Evolutionary conservation across 1,140 invertebrate genomes (phyloP).

Genomic region (Drosophila seguyi): DNA sequence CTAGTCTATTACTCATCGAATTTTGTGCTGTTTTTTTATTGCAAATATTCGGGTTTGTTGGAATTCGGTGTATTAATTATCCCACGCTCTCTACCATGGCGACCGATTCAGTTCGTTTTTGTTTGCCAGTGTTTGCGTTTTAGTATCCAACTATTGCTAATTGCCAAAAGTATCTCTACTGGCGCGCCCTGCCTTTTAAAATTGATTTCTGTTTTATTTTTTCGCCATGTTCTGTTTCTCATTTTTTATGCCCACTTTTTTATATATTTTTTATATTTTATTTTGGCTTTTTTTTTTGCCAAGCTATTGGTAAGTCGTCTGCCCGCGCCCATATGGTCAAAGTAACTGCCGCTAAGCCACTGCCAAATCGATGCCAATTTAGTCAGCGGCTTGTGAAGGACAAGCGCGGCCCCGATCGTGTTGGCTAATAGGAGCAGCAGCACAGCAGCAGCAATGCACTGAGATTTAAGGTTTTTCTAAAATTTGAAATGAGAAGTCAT

Average conservation of each 20-base stretch:
- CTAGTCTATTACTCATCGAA: conserved; percentile 33
- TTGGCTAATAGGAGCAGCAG: conserved; percentile 65
- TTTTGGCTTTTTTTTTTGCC: conserved; percentile 30
- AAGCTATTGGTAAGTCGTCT: conserved; percentile 67
- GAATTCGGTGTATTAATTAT: conserved; percentile 52
- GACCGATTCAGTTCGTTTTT: conserved; percentile 26
- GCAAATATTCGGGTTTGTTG: conserved; percentile 39
- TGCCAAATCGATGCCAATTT: conserved; percentile 82
- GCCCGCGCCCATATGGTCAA: conserved; percentile 74
- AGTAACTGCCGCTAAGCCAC: conserved; percentile 58
- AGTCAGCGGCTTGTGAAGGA: conserved; percentile 76
- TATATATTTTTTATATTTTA: too few species aligned
- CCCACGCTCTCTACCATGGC: conserved; percentile 45
- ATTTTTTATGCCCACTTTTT: conserved; percentile 9
- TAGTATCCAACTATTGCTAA: conserved; percentile 59
- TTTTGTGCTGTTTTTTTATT: conserved; percentile 29
- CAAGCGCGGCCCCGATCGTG: conserved; percentile 54
- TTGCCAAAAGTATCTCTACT: conserved; percentile 55
- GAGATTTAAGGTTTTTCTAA: not conserved
- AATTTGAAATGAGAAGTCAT: too few species aligned
- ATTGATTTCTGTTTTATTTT: conserved; percentile 43
- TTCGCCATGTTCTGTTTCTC: conserved; percentile 25
- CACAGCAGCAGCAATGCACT: conserved; percentile 21
- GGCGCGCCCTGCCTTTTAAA: conserved; percentile 58
- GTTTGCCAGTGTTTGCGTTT: conserved; percentile 40